These are phyloP conservation scores for Oreochromis tanganicae DNA, from an alignment of 2,113 vertebrate genomes.

Conservation along the genomic window DNA sequence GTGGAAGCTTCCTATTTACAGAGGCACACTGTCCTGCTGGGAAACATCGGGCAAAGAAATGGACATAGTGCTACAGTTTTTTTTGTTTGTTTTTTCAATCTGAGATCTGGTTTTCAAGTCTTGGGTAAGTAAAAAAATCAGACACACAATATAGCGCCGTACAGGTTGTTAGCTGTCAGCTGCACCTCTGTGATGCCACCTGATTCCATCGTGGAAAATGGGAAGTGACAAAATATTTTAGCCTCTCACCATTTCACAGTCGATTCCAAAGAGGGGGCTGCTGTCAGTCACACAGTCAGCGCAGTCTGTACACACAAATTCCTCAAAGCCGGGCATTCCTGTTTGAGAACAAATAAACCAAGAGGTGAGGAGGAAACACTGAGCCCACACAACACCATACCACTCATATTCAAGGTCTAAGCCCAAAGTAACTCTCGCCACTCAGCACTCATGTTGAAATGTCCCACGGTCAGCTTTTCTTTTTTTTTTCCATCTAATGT, in stretches of 20 bases:
- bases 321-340: conserved; percentile 73
- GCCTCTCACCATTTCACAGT: conserved; percentile 88
- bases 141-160: not conserved
- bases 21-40: not conserved
- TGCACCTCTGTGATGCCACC: not conserved
- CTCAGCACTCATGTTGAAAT: not conserved
- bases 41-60: not conserved
- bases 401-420: not conserved
- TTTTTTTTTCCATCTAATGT: not conserved
- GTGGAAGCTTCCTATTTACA: not conserved
- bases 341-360: not conserved
- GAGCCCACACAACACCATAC: not conserved
- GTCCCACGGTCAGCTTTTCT: not conserved
- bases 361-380: not conserved
- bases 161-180: not conserved
- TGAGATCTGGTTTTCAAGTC: not conserved
- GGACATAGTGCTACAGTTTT: not conserved
- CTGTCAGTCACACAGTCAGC: conserved; percentile 70
- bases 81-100: not conserved
- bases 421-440: not conserved
- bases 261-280: conserved; percentile 87
- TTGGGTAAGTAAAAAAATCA: not conserved
- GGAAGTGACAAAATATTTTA: not conserved
- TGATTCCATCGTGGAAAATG: not conserved
- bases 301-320: conserved; percentile 70